Evolutionary conservation across 2,888 invertebrate species (phyloP).

Genomic region (Chloroclysta siterata): DNA sequence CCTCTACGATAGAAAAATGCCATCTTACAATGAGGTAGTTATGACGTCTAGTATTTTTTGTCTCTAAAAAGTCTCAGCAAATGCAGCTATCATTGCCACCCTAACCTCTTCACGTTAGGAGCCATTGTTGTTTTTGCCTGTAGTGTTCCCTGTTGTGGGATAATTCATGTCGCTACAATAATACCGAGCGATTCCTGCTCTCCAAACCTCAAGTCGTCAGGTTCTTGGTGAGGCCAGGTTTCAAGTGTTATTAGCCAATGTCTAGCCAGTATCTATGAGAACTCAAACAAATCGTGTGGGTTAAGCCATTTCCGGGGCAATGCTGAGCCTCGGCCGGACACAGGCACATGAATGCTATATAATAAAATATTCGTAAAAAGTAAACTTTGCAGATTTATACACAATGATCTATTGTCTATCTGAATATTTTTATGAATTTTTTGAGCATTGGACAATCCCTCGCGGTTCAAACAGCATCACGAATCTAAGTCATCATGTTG

Average conservation of each 20-base stretch:
- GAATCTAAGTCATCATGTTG: too few species aligned
- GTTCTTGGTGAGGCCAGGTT: slow-evolving; percentile 7
- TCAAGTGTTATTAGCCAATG: slow-evolving; percentile 21
- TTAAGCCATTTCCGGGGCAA: neutral
- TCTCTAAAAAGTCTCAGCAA: slow-evolving; percentile 7
- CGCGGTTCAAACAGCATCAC: too few species aligned
- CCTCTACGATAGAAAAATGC: too few species aligned
- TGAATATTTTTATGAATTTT: too few species aligned
- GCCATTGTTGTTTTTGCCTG: slow-evolving; percentile 66
- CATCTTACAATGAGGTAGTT: too few species aligned
- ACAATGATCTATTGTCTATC: too few species aligned
- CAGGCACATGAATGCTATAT: too few species aligned
- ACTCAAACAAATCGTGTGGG: neutral
- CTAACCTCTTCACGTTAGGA: slow-evolving; percentile 50
- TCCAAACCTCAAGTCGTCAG: slow-evolving; percentile 1
- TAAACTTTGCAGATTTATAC: too few species aligned
- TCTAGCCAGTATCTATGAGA: slow-evolving; percentile 17
- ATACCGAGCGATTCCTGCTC: slow-evolving; percentile 37
- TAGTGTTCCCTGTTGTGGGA: slow-evolving; percentile 54
- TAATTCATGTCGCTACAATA: slow-evolving; percentile 58
- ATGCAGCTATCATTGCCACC: slow-evolving; percentile 37
- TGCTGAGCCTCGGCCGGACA: neutral
- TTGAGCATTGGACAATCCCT: too few species aligned
- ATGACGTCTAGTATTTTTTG: too few species aligned
- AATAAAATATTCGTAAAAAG: too few species aligned